Evolutionary conservation across 2,888 invertebrate genomes (phyloP), one percentile per base, ranked within the genome.

Genomic region (Chrysomela aeneicollis): DNA sequence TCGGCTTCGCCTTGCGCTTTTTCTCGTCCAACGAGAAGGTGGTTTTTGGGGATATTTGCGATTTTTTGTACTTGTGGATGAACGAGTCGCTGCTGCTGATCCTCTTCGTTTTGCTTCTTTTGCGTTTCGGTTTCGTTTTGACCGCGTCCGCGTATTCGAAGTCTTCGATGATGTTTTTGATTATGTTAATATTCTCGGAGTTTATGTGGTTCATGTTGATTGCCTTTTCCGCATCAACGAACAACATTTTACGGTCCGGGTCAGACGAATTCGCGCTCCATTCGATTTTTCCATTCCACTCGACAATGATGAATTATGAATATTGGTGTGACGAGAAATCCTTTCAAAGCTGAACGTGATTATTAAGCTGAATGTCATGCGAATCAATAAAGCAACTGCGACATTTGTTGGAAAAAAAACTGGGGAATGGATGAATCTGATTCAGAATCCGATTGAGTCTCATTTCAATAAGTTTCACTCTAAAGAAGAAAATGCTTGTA

Each of bases 151-250:
- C 61, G 52, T 64, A 73, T 63, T 81, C 81, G 67, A 81, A 80
- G 64, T 81, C 81, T 59, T 79, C 79, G 52, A 82, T 81, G 26
- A 82, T 78, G 60, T 76, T 78, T 67, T 79, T 79, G 62, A 82
- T 81, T 49, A 82, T 81, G 67, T 80, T 78, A 21, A 82, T 72
- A 68, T 82, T 81, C 64, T 81, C 81, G 17, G 70, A 67, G 10
- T 67, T 67, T 42, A 67, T 58, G 63, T 73, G 71, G 55, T 68
- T 70, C 63, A 71, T 69, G 30, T 60, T 67, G 57, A 53, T 63
- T 22, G 59, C 35, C 50, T 66, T 66, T 57, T 74, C 72, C 71
- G 71, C 71, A 52, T 68, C 65, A 35, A 68, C 54, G 26, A 68
- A 65, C 60, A 68, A 26, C 68, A 70, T 70, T 49, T 63, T 66